Conservation (phyloP, 2,113 vertebrate genomes). For the Hippolais icterina region DNA sequence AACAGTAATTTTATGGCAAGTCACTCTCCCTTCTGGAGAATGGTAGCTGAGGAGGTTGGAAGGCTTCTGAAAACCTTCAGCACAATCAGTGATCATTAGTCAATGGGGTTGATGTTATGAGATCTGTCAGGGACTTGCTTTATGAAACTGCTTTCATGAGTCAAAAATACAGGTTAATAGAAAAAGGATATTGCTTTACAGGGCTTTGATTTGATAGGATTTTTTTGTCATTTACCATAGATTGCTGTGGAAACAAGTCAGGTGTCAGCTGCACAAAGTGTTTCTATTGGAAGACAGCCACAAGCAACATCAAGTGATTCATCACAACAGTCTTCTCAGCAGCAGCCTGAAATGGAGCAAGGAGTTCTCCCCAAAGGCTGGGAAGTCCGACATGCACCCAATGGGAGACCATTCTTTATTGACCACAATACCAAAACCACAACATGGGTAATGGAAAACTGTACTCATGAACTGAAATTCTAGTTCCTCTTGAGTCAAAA, state of each 20-base stretch:
- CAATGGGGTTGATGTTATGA: neutral
- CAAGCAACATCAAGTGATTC: constrained; percentile 59
- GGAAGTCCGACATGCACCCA: constrained; percentile 90
- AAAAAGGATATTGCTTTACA: neutral
- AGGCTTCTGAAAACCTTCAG: neutral
- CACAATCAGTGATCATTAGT: neutral
- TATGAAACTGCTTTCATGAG: neutral
- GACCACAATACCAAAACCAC: constrained; percentile 94
- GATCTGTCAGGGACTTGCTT: neutral
- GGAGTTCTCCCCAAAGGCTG: constrained; percentile 87
- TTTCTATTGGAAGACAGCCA: constrained; percentile 48
- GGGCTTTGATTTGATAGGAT: neutral
- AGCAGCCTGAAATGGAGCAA: constrained; percentile 69
- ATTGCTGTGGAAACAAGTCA: constrained; percentile 67
- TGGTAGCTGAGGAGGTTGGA: neutral
- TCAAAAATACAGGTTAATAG: neutral
- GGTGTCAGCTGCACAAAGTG: constrained; percentile 46
- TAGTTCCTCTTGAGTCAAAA: neutral
- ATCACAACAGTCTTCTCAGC: constrained; percentile 62
- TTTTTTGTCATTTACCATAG: constrained; percentile 58
- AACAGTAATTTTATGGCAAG: neutral
- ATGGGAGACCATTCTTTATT: constrained; percentile 92
- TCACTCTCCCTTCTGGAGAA: neutral
- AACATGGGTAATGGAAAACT: constrained; percentile 83
- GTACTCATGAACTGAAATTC: neutral